Evolutionary conservation across 1,140 invertebrate genomes (phyloP).

Genomic region (Ylistrum balloti): DNA sequence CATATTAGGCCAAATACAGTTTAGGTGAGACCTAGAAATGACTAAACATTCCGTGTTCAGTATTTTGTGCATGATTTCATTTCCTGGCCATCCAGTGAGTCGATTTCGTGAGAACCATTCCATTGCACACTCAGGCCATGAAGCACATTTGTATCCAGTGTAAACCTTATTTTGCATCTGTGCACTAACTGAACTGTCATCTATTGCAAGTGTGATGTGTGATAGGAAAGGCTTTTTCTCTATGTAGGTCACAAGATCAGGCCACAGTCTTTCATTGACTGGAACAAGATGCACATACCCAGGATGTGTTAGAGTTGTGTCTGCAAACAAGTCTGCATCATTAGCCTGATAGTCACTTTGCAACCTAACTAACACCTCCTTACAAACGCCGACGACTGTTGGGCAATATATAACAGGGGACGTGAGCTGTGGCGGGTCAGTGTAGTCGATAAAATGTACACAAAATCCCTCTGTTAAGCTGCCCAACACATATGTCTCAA

Average conservation of each 20-base stretch:
- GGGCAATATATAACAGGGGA: background rate
- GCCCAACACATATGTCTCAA: background rate
- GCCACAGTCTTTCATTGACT: background rate
- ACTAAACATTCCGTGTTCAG: conserved; percentile 45
- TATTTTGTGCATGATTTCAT: background rate
- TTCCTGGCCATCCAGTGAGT: conserved; percentile 48
- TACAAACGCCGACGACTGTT: background rate
- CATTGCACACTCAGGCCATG: conserved; percentile 43
- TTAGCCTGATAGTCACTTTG: background rate
- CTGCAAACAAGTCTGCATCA: background rate
- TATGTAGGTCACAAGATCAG: background rate
- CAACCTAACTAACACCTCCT: background rate
- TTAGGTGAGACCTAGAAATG: conserved; percentile 34
- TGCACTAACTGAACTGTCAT: background rate
- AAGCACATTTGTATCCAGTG: background rate
- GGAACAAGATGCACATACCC: background rate
- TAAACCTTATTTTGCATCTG: background rate
- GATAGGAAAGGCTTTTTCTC: background rate
- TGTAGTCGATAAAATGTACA: background rate
- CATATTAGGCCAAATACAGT: background rate
- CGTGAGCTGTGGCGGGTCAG: background rate
- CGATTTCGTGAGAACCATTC: conserved; percentile 47
- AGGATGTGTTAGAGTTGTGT: background rate
- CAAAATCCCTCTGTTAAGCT: background rate
- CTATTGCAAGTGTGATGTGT: background rate